A percentile compares a stretch with the other conserved stretches of the same genome.
Evolutionary conservation across 2,888 invertebrate species (phyloP).

Genomic region (Drosophila histrio): DNA sequence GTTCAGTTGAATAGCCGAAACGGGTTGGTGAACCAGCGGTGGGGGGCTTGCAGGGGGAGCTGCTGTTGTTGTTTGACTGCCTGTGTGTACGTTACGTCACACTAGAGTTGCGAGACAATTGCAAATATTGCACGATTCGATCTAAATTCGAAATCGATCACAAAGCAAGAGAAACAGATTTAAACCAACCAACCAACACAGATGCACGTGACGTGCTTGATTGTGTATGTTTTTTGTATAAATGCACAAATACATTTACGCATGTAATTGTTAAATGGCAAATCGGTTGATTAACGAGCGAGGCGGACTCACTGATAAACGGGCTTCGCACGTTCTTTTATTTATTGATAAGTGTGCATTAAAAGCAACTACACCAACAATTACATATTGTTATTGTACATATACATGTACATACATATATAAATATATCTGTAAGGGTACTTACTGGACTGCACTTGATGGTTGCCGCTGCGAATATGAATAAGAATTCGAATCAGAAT

Average conservation of each 20-base stretch:
- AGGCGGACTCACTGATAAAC: slow-evolving; percentile 35
- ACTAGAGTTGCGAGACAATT: slow-evolving; percentile 39
- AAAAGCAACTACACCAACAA: slow-evolving; percentile 40
- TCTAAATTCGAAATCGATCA: slow-evolving; percentile 52
- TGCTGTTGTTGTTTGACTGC: slow-evolving; percentile 7
- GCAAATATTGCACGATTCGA: slow-evolving; percentile 34
- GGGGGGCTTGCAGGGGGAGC: background rate
- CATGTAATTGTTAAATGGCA: slow-evolving; percentile 32
- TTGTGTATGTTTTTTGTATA: background rate
- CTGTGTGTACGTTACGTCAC: slow-evolving; percentile 47
- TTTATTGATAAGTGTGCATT: slow-evolving; percentile 30
- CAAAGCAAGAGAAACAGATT: slow-evolving; percentile 23
- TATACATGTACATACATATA: background rate
- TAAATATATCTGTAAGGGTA: slow-evolving; percentile 2
- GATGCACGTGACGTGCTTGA: slow-evolving; percentile 16
- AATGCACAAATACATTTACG: background rate
- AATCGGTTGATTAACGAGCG: slow-evolving; percentile 39
- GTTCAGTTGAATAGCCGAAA: slow-evolving; percentile 14
- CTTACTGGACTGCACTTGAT: slow-evolving; percentile 33
- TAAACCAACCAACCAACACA: slow-evolving; percentile 32
- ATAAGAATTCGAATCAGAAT: slow-evolving; percentile 20
- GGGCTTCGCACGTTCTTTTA: slow-evolving; percentile 39
- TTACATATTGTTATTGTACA: slow-evolving; percentile 32
- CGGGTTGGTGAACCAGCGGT: background rate
- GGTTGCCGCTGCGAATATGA: slow-evolving; percentile 11